Percentiles rank a stretch among this genome's conserved stretches.
These are phyloP conservation scores for Drosophila sordidapex DNA, from an alignment of 2,888 invertebrate genomes.

Conservation along the genomic window DNA sequence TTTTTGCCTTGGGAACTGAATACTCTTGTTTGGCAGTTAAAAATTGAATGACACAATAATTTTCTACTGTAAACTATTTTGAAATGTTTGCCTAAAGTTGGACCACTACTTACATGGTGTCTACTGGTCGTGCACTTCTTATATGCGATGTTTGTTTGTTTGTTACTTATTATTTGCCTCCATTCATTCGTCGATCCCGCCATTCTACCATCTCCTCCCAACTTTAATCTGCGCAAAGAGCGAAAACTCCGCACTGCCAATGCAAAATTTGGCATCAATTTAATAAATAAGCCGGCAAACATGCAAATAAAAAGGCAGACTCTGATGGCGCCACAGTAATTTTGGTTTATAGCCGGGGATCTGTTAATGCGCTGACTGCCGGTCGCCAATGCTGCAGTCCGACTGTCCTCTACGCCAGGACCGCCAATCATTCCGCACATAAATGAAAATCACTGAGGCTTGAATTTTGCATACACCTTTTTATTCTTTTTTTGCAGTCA, in stretches of 20 bases:
- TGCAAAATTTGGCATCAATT: constrained; percentile 69
- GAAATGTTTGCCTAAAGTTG: background rate
- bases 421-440: constrained; percentile 46
- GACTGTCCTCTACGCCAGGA: background rate
- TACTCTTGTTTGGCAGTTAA: background rate
- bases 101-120: background rate
- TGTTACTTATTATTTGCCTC: background rate
- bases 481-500: constrained; percentile 31
- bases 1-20: background rate
- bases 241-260: constrained; percentile 39
- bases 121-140: background rate
- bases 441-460: constrained; percentile 76
- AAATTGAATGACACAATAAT: background rate
- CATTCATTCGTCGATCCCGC: background rate
- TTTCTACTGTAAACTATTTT: background rate
- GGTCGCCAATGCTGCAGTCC: constrained; percentile 15
- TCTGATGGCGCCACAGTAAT: constrained; percentile 58
- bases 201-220: background rate
- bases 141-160: background rate
- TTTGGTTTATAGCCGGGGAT: constrained; percentile 72
- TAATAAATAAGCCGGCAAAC: constrained; percentile 67
- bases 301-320: constrained; percentile 67
- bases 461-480: constrained; percentile 68
- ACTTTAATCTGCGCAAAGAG: constrained; percentile 8
- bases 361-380: constrained; percentile 74